Base-by-base conservation (phyloP, 2,113 vertebrate genomes). In the Brachirus orientalis region DNA sequence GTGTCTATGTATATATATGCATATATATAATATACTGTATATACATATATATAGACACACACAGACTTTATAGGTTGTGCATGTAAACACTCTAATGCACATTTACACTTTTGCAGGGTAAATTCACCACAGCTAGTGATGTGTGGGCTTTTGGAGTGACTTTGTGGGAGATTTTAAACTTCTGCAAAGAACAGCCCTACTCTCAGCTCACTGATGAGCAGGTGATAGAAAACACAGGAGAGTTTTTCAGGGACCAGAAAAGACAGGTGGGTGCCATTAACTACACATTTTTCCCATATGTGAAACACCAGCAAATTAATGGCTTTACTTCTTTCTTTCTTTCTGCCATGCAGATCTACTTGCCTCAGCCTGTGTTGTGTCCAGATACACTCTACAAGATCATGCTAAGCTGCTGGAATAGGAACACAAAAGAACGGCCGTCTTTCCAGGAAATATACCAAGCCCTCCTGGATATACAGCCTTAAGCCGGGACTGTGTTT, bases 171-270 rank as follows among this genome's bases (percentile, higher is more conserved):
- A 96, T 94, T 2, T 92, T 99, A 72, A 98, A 95, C 0, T 97
- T 98, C 77, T 99, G 98, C 90, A 94, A 93, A 67, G 98, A 99
- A 84, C 98, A 99, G 67, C 98, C 98, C 0, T 99, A 99, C 82
- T 97, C 94, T 16, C 95, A 97, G 87, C 92, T 99, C 63, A 97
- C 97, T 0, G 98, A 99, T 0, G 98, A 99, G 78, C 98, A 98
- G 89, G 97, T 99, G 83, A 98, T 99, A 1, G 98, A 99, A 78
- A 99, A 99, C 89, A 99, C 98, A 0, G 98, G 97, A n/a, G 98
- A 99, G 90, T 99, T 99, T 86, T 99, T 99, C 92, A 93, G 98
- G 84, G 96, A 99, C 89, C 97, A 98, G 81, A 96, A 96, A 86
- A 92, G 94, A 80, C 97, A 98, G 96, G 97, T 97, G 84, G 69